Percentiles rank a stretch among this genome's conserved stretches.
phyloP scores from a whole-genome alignment of 2,797 vertebrate species.

The Spinibarbus caldwelli region DNA sequence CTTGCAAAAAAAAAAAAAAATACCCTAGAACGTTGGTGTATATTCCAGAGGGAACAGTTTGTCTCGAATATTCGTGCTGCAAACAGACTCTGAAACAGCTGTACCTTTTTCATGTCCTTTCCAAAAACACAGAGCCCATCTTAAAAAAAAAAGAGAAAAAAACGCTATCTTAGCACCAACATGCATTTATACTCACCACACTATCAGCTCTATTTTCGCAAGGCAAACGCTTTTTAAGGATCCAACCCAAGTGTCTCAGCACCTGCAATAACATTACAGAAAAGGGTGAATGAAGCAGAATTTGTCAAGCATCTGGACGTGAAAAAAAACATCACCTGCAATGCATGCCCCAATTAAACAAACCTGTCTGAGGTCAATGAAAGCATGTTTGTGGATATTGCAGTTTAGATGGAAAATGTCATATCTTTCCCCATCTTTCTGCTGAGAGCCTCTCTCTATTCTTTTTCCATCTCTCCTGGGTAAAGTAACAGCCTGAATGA shows the following conservation, averaged over 20 bases:
- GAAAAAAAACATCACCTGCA: background rate
- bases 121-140: too few relatives aligned
- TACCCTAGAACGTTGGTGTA: too few relatives aligned
- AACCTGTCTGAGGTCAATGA: conserved; percentile 11
- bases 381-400: background rate
- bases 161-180: conserved; percentile 25
- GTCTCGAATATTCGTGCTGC: too few relatives aligned
- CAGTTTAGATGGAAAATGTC: conserved; percentile 15
- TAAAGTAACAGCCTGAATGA: background rate
- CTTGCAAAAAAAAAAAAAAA: too few relatives aligned
- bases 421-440: background rate
- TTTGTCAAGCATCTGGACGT: conserved; percentile 39
- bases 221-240: conserved; percentile 57
- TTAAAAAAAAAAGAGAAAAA: background rate
- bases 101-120: too few relatives aligned
- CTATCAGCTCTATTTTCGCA: conserved; percentile 63
- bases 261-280: conserved; percentile 60
- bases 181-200: conserved; percentile 60
- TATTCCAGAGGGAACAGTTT: too few relatives aligned
- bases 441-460: background rate
- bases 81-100: too few relatives aligned
- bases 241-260: conserved; percentile 60
- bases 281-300: conserved; percentile 40
- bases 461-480: background rate
- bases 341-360: background rate